Percentiles rank a stretch among this genome's conserved stretches.
Conservation (phyloP, 2,888 invertebrate genomes). For the Drosophila kanekoi region DNA sequence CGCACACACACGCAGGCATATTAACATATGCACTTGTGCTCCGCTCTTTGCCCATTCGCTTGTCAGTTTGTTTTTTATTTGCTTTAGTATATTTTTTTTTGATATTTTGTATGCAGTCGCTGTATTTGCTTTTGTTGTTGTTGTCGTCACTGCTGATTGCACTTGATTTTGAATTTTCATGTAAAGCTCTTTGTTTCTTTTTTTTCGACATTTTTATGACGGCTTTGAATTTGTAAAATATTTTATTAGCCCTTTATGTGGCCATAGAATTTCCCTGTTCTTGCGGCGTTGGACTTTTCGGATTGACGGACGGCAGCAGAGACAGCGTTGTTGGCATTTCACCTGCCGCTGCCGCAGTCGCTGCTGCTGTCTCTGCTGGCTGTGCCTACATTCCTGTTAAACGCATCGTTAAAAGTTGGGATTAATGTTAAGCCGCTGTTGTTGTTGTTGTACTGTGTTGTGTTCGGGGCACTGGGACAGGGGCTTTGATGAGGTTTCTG, state of each 20-base stretch:
- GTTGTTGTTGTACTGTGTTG: slow-evolving; percentile 3
- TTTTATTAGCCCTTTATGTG: slow-evolving; percentile 26
- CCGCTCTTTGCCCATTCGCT: slow-evolving; percentile 26
- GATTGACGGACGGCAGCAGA: background rate
- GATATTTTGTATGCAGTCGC: slow-evolving; percentile 46
- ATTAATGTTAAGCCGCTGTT: slow-evolving; percentile 55
- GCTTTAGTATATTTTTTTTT: slow-evolving; percentile 32
- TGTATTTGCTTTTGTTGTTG: slow-evolving; percentile 12
- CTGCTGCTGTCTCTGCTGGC: background rate
- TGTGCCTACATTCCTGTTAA: slow-evolving; percentile 42
- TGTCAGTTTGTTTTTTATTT: slow-evolving; percentile 41
- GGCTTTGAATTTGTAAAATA: slow-evolving; percentile 25
- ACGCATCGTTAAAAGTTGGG: slow-evolving; percentile 63
- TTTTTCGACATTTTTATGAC: slow-evolving; percentile 11
- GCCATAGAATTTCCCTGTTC: slow-evolving; percentile 12
- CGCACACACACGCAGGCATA: slow-evolving; percentile 8
- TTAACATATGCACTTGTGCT: slow-evolving; percentile 49
- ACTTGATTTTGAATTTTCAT: slow-evolving; percentile 46
- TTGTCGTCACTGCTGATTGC: slow-evolving; percentile 40
- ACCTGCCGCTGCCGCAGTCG: slow-evolving; percentile 8
- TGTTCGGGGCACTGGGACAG: slow-evolving; percentile 7
- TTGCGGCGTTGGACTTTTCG: background rate
- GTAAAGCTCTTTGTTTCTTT: slow-evolving; percentile 10
- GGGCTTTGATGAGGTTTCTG: slow-evolving; percentile 38
- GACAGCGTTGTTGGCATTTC: slow-evolving; percentile 3